Percentiles rank a stretch among this genome's conserved stretches.
Evolutionary conservation across 2,113 vertebrate species (phyloP).

Genomic region (Eretmochelys imbricata): DNA sequence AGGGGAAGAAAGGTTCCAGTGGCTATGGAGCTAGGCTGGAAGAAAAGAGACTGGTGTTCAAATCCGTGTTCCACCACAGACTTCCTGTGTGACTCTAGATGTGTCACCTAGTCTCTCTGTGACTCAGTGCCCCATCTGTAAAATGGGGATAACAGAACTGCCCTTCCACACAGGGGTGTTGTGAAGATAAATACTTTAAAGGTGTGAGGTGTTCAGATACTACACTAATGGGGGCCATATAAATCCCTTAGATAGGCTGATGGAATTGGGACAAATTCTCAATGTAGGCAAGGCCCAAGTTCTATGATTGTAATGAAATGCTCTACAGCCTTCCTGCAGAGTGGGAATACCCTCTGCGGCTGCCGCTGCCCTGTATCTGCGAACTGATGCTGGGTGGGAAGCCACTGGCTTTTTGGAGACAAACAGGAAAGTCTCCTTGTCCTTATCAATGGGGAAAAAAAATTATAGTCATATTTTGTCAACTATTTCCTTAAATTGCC

Average conservation of each 20-base stretch:
- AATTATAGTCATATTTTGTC: rapidly evolving
- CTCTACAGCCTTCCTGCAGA: background rate
- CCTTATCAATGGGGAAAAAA: rapidly evolving
- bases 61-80: background rate
- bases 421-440: background rate
- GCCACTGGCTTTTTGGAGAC: background rate
- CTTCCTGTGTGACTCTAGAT: background rate
- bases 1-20: background rate
- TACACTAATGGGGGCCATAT: background rate
- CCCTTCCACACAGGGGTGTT: background rate
- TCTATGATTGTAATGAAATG: rapidly evolving
- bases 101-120: background rate
- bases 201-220: background rate
- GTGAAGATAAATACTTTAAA: background rate
- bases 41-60: background rate
- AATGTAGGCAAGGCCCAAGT: rapidly evolving
- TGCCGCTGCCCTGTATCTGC: background rate
- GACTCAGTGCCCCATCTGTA: background rate
- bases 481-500: background rate
- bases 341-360: too few relatives aligned
- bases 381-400: rapidly evolving
- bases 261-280: rapidly evolving
- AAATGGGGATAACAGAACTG: background rate
- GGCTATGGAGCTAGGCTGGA: background rate
- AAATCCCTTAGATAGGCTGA: background rate